Percentiles rank a stretch among this genome's conserved stretches.
These are phyloP conservation scores for Sebastes vulpes DNA, from an alignment of 2,797 vertebrate species.

Conservation along the genomic window DNA sequence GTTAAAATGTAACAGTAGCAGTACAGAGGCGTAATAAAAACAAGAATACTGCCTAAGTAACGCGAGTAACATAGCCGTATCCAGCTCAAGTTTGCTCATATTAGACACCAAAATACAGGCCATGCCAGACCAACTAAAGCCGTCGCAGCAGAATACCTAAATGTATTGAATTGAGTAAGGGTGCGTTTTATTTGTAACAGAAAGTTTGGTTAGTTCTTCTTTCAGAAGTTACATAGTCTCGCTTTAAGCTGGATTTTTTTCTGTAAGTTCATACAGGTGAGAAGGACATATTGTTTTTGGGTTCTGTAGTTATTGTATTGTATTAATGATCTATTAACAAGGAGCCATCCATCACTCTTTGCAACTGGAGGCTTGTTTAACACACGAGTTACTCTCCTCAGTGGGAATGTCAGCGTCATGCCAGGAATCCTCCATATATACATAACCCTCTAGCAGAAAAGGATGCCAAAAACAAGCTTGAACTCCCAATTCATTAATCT, in stretches of 20 bases:
- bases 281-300: neutral
- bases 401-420: neutral
- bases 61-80: neutral
- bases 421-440: neutral
- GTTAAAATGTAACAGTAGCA: neutral
- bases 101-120: neutral
- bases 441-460: neutral
- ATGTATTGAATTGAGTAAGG: neutral
- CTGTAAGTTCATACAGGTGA: neutral
- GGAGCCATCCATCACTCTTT: neutral
- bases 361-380: conserved; percentile 2
- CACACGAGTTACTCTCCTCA: neutral
- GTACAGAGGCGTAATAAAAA: neutral
- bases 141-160: neutral
- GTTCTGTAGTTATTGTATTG: neutral
- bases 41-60: neutral
- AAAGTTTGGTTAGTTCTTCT: neutral
- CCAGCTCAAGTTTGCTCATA: neutral
- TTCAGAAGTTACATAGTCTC: neutral
- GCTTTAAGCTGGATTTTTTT: neutral
- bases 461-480: neutral
- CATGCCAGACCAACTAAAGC: too few species aligned
- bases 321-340: neutral
- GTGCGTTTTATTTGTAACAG: neutral
- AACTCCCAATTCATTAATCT: neutral